Conservation (phyloP, 1,140 invertebrate genomes). For the Dinoponera quadriceps region DNA sequence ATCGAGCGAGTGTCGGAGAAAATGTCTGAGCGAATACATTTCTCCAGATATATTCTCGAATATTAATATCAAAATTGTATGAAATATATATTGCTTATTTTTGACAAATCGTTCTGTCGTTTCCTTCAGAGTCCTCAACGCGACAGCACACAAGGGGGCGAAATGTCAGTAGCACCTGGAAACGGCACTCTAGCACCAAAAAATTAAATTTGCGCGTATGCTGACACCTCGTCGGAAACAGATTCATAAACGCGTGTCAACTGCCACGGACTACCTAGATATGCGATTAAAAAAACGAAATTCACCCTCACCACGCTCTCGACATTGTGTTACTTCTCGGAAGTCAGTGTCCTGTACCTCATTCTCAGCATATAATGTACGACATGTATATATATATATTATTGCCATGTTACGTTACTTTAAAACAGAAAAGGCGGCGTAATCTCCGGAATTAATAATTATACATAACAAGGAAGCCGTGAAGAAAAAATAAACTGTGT, state of each 20-base stretch:
- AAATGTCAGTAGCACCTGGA: constrained; percentile 86
- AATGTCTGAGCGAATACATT: too few species aligned
- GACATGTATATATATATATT: constrained; percentile 63
- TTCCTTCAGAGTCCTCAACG: constrained; percentile 83
- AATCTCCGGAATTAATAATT: neutral
- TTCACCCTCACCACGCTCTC: constrained; percentile 39
- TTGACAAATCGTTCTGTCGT: constrained; percentile 6
- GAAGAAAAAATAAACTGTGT: constrained; percentile 33
- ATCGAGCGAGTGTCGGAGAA: neutral
- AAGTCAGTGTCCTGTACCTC: constrained; percentile 53
- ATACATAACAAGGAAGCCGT: constrained; percentile 2
- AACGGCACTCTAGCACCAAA: constrained; percentile 83
- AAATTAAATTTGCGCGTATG: constrained; percentile 76
- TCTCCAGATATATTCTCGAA: neutral
- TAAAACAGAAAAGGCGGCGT: constrained; percentile 7
- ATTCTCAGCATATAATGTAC: constrained; percentile 47
- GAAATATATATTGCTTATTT: neutral
- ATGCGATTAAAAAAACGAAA: constrained; percentile 57
- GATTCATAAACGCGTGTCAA: constrained; percentile 52
- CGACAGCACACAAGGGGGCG: constrained; percentile 85
- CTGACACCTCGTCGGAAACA: constrained; percentile 39
- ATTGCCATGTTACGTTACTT: constrained; percentile 21
- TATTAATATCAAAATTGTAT: neutral
- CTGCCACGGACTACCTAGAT: constrained; percentile 58
- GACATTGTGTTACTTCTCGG: constrained; percentile 32